Conservation (phyloP, 2,888 invertebrate species). For the Smittia sp. region DNA sequence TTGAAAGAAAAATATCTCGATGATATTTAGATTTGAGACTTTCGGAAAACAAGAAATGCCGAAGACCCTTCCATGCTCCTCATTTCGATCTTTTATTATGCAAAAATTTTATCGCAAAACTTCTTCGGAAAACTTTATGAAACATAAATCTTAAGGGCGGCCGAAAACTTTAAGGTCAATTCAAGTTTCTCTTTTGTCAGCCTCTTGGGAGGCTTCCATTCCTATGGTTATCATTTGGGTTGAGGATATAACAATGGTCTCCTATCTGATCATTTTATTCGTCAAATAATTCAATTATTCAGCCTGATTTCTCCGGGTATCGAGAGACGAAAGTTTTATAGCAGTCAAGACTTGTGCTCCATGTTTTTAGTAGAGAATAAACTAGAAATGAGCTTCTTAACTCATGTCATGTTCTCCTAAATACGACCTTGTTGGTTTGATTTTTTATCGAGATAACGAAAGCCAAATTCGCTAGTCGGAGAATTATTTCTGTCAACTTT, state of each 20-base stretch:
- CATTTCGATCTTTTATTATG: too few species aligned
- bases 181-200: background rate
- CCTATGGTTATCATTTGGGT: background rate
- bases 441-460: too few species aligned
- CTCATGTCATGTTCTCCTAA: too few species aligned
- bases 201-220: background rate
- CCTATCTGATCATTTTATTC: background rate
- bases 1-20: background rate
- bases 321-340: too few species aligned
- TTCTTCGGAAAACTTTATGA: background rate
- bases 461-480: too few species aligned
- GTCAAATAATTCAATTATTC: constrained; percentile 2
- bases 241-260: background rate
- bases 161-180: background rate
- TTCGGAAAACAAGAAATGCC: background rate
- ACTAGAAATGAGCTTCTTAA: too few species aligned
- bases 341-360: too few species aligned
- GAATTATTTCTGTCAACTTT: too few species aligned
- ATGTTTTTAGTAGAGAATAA: too few species aligned
- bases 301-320: background rate
- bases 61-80: background rate
- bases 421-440: too few species aligned
- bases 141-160: background rate
- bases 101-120: background rate
- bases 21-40: constrained; percentile 14